These are phyloP conservation scores for Rotaria macrura DNA, from an alignment of 2,888 invertebrate species.

Conservation along the genomic window DNA sequence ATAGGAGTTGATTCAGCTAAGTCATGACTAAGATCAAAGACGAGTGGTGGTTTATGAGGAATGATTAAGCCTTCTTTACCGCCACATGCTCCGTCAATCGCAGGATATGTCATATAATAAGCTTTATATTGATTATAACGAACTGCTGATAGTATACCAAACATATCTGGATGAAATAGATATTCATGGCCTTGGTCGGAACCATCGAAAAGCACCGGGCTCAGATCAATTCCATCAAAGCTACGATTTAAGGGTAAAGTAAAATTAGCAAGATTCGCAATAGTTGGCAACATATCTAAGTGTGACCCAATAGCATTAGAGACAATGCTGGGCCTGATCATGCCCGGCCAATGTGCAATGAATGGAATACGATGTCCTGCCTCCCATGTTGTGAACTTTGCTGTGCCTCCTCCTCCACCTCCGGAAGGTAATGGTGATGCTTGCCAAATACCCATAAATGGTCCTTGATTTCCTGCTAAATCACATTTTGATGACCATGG, in stretches of 20 bases:
- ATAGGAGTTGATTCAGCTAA: not conserved
- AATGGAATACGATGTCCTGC: not conserved
- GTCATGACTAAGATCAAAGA: not conserved
- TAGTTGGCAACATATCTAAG: not conserved
- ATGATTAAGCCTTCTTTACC: not conserved
- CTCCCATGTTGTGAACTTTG: constrained; percentile 3
- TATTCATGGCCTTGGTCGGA: not conserved
- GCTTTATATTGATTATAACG: constrained; percentile 7
- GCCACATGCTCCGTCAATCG: not conserved
- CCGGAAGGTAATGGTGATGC: not conserved
- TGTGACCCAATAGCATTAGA: not conserved
- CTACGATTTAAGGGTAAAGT: not conserved
- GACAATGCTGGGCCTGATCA: not conserved
- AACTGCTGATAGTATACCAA: not conserved
- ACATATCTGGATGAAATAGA: not conserved
- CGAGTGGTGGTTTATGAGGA: not conserved
- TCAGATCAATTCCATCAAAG: not conserved
- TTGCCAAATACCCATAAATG: not conserved
- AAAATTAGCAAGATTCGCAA: not conserved
- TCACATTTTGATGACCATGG: not conserved
- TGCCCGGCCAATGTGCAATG: not conserved
- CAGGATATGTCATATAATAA: not conserved
- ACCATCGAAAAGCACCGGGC: not conserved
- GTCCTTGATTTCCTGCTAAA: constrained; percentile 15
- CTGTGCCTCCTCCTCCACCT: not conserved